Base-by-base conservation (phyloP, 2,888 invertebrate genomes). In the Chrysolina haemoptera region DNA sequence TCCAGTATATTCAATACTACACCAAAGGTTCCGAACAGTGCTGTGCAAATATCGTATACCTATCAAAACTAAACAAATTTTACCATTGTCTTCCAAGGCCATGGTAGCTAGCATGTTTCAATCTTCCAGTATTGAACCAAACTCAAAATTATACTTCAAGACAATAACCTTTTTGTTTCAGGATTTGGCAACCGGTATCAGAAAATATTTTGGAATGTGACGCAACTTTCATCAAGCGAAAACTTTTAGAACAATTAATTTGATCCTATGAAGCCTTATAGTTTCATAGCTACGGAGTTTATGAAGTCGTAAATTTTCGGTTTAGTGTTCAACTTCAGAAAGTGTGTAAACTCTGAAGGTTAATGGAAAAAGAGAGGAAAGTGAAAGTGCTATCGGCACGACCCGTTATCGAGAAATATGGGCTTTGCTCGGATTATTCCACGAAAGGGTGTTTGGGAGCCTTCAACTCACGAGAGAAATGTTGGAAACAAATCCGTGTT, bases 221-320 rank as follows among this genome's bases (percentile, higher is more conserved):
- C 20, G 16, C 48, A 35, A 69, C 67, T 62, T 69, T 50, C 50
- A 69, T 50, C 12, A 41, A 48, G 20, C 48, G 9, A 43, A 62
- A 69, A 69, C 27, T 62, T 59, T 12, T 4, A 20, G 35, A 43
- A 55, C 66, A 71, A 71, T 71, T 71, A 71, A 71, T 71, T 67
- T 62, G 66, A 50, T 62, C 35, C 62, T 18, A 53, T 41, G 71
- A 59, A 62, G 46, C 59, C 66, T 71, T 18, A 71, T 66, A 71
- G 71, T 71, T 71, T 71, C 40, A 59, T 50, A 46, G 62, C 71
- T 12, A 40, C n/a, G 46, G 27, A 59, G 41, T 59, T 71, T 71
- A 71, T 66, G 71, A 62, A 62, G 62, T 62, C 40, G 62, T 71
- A 71, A 71, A 71, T 71, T 53, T 18, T 14, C 22, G 71, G 62